phyloP scores from a whole-genome alignment of 2,888 invertebrate genomes.

The Salpingus planirostris region DNA sequence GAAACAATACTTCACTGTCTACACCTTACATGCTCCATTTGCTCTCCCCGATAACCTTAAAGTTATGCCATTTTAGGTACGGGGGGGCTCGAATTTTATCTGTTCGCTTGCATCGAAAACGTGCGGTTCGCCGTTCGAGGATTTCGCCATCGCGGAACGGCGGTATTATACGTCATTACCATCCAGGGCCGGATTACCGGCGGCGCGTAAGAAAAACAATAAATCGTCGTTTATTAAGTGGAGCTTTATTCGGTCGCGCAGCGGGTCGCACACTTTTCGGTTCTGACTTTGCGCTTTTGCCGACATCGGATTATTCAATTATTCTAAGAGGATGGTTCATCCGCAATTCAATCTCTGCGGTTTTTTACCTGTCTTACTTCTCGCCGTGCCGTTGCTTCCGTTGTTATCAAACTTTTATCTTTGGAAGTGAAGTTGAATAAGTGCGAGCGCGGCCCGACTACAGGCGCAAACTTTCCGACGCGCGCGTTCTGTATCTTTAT shows the following conservation, averaged over 20 bases:
- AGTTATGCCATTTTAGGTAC: slow-evolving; percentile 17
- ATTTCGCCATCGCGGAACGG: background rate
- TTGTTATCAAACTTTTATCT: slow-evolving; percentile 32
- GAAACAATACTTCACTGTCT: slow-evolving; percentile 20
- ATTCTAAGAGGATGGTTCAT: slow-evolving; percentile 33
- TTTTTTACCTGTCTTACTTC: slow-evolving; percentile 28
- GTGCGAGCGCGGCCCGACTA: slow-evolving; percentile 13
- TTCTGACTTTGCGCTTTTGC: slow-evolving; percentile 15
- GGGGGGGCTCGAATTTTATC: slow-evolving; percentile 7
- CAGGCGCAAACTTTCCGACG: slow-evolving; percentile 19
- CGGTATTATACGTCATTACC: no score
- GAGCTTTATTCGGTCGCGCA: background rate
- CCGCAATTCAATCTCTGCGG: slow-evolving; percentile 32
- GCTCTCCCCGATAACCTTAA: slow-evolving; percentile 19
- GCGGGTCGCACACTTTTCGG: slow-evolving; percentile 2
- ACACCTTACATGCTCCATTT: slow-evolving; percentile 23
- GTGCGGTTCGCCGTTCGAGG: background rate
- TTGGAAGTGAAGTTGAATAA: slow-evolving; percentile 18
- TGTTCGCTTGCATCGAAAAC: background rate
- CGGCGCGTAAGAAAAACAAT: no score
- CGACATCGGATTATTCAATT: slow-evolving; percentile 33
- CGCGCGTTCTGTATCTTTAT: slow-evolving; percentile 20
- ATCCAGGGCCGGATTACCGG: no score
- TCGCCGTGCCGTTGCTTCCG: slow-evolving; percentile 20
- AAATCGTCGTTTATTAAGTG: no score